These are phyloP conservation scores for Mesitornis unicolor DNA, from an alignment of 2,113 vertebrate genomes.

Conservation along the genomic window DNA sequence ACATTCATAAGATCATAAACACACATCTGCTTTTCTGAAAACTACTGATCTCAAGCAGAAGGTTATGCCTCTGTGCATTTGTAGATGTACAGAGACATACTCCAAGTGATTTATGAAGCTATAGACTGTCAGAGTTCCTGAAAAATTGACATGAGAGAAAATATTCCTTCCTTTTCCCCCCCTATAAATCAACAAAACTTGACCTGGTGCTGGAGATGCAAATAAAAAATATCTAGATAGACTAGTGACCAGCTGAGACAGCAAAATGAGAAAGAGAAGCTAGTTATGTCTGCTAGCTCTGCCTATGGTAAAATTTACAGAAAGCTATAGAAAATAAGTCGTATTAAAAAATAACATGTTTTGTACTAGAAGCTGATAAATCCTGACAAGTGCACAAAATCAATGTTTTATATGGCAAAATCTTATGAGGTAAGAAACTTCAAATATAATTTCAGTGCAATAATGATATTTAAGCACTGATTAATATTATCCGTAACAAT, in stretches of 20 bases:
- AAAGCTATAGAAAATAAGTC: background rate
- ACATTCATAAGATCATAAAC: background rate
- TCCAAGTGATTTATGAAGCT: conserved; percentile 13
- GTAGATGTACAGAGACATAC: background rate
- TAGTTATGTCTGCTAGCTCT: background rate
- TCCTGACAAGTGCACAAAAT: background rate
- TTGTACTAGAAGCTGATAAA: background rate
- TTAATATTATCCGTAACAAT: background rate
- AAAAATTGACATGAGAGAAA: background rate
- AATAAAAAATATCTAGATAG: background rate
- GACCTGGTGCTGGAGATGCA: background rate
- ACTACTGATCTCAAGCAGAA: background rate
- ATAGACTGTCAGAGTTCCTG: background rate
- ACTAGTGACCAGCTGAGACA: background rate
- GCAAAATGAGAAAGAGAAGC: background rate
- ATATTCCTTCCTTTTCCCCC: background rate
- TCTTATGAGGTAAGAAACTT: background rate
- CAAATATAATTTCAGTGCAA: background rate
- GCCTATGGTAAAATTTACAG: background rate
- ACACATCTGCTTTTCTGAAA: background rate
- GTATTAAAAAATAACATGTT: background rate
- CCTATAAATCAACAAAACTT: background rate
- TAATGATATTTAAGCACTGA: background rate
- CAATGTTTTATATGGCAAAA: background rate
- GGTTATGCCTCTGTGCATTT: background rate